Percentiles rank a stretch among this genome's conserved stretches.
phyloP scores from a whole-genome alignment of 2,113 vertebrate species.

The Eulemur macaco region DNA sequence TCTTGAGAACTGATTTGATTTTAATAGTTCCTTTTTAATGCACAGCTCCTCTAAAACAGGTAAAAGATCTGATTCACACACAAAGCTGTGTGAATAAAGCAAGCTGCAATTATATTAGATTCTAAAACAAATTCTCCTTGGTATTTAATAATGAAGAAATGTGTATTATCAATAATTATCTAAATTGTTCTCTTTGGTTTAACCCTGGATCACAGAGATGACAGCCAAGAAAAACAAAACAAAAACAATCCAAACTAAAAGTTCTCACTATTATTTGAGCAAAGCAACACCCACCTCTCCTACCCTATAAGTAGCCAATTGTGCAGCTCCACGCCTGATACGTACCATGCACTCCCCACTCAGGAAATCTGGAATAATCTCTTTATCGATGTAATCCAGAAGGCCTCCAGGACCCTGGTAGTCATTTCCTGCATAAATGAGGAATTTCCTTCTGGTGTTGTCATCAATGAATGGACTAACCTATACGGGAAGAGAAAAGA shows the following conservation, averaged over 20 bases:
- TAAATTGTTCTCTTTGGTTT: neutral
- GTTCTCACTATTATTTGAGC: neutral
- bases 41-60: neutral
- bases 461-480: conserved; percentile 98
- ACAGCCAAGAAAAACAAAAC: neutral
- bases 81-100: neutral
- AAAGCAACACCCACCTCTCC: too few relatives aligned
- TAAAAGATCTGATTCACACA: neutral
- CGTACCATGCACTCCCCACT: conserved; percentile 94
- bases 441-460: conserved; percentile 97
- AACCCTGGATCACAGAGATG: neutral
- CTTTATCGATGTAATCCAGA: conserved; percentile 94
- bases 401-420: conserved; percentile 95
- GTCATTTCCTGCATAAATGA: conserved; percentile 97
- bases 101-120: neutral
- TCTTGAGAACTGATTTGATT: neutral
- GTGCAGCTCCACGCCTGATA: neutral
- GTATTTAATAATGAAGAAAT: neutral
- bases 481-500: conserved; percentile 73
- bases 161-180: neutral
- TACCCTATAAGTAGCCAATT: fast-evolving
- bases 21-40: fast-evolving
- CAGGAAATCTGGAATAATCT: conserved; percentile 95
- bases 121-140: neutral
- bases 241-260: neutral